Percentiles rank a stretch among this genome's conserved stretches.
These are phyloP conservation scores for Microtus pennsylvanicus DNA, from an alignment of 2,113 vertebrate species.

Conservation along the genomic window DNA sequence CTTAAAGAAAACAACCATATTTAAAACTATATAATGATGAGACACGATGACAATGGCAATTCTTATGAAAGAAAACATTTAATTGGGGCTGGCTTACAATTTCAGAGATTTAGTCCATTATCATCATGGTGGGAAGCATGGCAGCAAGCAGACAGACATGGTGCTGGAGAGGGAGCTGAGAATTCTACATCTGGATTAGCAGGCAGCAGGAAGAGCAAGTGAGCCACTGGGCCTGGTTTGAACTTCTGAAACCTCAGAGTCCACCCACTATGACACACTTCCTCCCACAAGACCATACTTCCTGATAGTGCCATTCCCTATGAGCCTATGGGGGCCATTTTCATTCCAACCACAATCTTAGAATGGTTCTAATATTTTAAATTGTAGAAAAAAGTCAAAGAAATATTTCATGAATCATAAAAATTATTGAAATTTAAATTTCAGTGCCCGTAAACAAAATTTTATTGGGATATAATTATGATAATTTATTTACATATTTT, in stretches of 20 bases:
- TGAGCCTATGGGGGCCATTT: background rate
- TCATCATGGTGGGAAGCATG: background rate
- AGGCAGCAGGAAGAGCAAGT: background rate
- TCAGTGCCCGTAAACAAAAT: conserved; percentile 9
- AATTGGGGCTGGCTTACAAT: background rate
- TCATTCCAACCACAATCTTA: background rate
- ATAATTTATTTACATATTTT: background rate
- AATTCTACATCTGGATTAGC: background rate
- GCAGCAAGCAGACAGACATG: background rate
- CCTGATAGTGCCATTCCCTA: background rate
- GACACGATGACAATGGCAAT: background rate
- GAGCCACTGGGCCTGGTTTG: background rate
- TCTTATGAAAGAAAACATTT: background rate
- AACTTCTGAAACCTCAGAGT: background rate
- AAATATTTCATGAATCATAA: conserved; percentile 4
- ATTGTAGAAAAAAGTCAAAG: conserved; percentile 16
- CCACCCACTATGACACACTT: background rate
- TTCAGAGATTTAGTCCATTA: background rate
- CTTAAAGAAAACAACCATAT: background rate
- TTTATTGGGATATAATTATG: background rate
- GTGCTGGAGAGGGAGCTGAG: background rate
- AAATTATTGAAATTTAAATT: conserved; percentile 48
- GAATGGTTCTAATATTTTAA: conserved; percentile 37
- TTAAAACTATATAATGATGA: background rate
- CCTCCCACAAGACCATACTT: background rate